Evolutionary conservation across 1,140 invertebrate species (phyloP), one percentile per base, ranked within the genome.

Genomic region (Sitobion miscanthi): DNA sequence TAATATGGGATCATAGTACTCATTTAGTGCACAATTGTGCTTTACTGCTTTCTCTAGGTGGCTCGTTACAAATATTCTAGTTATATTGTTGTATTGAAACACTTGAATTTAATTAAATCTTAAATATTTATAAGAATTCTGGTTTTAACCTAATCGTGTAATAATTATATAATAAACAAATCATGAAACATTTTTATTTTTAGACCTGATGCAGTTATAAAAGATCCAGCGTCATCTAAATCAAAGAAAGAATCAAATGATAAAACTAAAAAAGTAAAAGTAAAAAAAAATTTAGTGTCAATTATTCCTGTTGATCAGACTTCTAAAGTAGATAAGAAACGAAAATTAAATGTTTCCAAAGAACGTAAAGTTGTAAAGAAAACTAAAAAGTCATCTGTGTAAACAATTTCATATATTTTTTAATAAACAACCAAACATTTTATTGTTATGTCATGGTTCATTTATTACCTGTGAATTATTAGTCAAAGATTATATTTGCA

Each of bases 251-350:
- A 25, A 57, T 62, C 17, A 45, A 47, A n/a, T 45, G 54, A 90
- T 17, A 90, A 90, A 45, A 62, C 7, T 62, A 42, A 62, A 45
- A 62, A 90, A 30, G 5, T 35, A 30, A 90, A 90, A 62, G 52
- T 90, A 20, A 90, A 45, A 62, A 90, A 90, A 90, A 90, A 90
- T 90, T 62, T 90, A 62, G 54, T 62, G 1, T 90, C 89, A 62
- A 90, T 90, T 45, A 90, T 45, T 17, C 45, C 69, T 62, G 52
- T 57, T 90, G 30, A 35, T 52, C 49, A 90, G n/a, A 23, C n/a
- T 25, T 57, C 52, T 30, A 30, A 62, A 57, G 23, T 42, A 45
- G 42, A 25, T 21, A 62, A 42, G 54, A 90, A 90, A 90, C 57
- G 89, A 30, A 90, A 90, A 90, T 17, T 2, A 62, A 90, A 62